Evolutionary conservation across 2,888 invertebrate species (phyloP).

Genomic region (Nemoura dubitans): DNA sequence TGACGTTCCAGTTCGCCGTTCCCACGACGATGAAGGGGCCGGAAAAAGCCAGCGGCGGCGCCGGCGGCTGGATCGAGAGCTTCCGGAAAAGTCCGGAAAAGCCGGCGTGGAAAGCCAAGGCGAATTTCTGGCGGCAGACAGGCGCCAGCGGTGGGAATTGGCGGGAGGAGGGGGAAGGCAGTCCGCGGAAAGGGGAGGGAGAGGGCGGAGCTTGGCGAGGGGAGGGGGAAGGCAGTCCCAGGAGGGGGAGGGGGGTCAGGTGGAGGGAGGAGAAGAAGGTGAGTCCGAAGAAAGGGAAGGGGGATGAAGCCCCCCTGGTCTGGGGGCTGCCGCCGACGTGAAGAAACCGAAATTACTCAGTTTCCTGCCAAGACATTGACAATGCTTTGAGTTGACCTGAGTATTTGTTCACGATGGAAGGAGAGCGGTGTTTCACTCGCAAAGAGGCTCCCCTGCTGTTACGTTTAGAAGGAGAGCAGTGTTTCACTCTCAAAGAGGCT

Average conservation of each 20-base stretch:
- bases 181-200: neutral
- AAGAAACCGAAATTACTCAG: too few relatives aligned
- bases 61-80: constrained; percentile 26
- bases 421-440: too few relatives aligned
- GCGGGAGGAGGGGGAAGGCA: neutral
- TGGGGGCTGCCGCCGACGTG: constrained; percentile 14
- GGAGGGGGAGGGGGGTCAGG: too few relatives aligned
- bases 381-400: too few relatives aligned
- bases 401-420: too few relatives aligned
- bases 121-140: neutral
- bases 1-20: constrained; percentile 64
- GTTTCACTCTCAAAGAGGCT: too few relatives aligned
- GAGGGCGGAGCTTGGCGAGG: neutral
- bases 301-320: neutral
- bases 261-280: neutral
- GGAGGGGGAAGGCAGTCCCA: neutral
- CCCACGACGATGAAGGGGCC: constrained; percentile 44
- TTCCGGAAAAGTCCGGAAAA: constrained; percentile 25
- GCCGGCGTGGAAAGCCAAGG: neutral
- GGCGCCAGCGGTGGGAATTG: neutral
- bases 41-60: neutral
- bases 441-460: too few relatives aligned
- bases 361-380: too few relatives aligned
- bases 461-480: too few relatives aligned
- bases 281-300: neutral